These are phyloP conservation scores for Mycalesis mineus DNA, from an alignment of 2,888 invertebrate genomes.

Conservation along the genomic window DNA sequence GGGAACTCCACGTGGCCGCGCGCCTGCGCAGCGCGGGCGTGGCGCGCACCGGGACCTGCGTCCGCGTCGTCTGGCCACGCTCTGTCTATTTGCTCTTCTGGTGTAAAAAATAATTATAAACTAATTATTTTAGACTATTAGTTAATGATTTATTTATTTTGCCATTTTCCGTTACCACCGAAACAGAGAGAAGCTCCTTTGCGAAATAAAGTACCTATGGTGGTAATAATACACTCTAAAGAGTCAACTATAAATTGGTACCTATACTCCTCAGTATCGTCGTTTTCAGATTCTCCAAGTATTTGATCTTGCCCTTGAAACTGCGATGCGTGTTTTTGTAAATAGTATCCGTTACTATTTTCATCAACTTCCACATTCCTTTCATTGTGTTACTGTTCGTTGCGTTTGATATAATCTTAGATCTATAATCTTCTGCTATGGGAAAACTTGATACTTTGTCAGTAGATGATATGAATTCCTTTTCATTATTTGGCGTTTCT, in stretches of 20 bases:
- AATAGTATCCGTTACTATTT: slow-evolving; percentile 61
- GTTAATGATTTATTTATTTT: no score
- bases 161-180: no score
- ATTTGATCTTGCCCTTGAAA: slow-evolving; percentile 75
- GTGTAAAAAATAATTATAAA: slow-evolving; percentile 8
- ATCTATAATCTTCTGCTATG: neutral
- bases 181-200: no score
- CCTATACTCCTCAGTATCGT: slow-evolving; percentile 3
- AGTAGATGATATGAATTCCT: neutral
- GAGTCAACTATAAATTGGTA: neutral
- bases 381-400: slow-evolving; percentile 46
- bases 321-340: slow-evolving; percentile 57
- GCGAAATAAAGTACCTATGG: no score
- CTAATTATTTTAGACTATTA: no score
- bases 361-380: slow-evolving; percentile 53
- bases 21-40: slow-evolving; percentile 32
- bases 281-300: slow-evolving; percentile 71
- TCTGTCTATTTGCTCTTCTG: slow-evolving; percentile 69
- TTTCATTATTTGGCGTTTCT: neutral
- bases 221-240: no score
- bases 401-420: slow-evolving; percentile 18
- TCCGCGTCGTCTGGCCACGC: slow-evolving; percentile 64
- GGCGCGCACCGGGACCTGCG: slow-evolving; percentile 8
- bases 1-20: slow-evolving; percentile 85
- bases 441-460: neutral